Evolutionary conservation across 1,140 invertebrate genomes (phyloP).

Genomic region (Nephila pilipes): DNA sequence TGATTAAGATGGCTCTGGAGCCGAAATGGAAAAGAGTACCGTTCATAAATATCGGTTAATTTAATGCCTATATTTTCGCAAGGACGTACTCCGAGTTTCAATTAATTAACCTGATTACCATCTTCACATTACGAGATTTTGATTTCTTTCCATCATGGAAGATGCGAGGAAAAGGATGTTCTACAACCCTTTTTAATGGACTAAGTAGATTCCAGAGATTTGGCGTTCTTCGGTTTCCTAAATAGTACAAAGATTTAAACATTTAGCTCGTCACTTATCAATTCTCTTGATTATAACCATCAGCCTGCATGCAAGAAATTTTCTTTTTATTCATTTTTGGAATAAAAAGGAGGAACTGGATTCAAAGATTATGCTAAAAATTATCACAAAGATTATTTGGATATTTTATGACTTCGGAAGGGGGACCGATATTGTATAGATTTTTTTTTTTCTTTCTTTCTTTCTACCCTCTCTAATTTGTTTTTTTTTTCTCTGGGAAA

Average conservation of each 20-base stretch:
- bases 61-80: conserved; percentile 53
- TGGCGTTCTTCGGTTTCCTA: background rate
- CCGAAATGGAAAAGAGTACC: background rate
- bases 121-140: conserved; percentile 65
- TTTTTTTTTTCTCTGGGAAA: background rate
- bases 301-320: background rate
- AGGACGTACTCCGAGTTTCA: background rate
- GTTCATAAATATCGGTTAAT: conserved; percentile 67
- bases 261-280: conserved; percentile 36
- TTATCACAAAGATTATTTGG: background rate
- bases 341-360: background rate
- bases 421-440: background rate
- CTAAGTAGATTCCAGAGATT: too few species aligned
- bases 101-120: conserved; percentile 72
- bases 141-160: conserved; percentile 4
- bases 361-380: background rate
- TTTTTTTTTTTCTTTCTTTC: background rate
- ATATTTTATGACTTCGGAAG: background rate
- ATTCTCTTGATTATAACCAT: conserved; percentile 52
- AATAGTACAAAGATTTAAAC: conserved; percentile 2
- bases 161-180: background rate
- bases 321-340: background rate
- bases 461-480: background rate
- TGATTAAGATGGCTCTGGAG: conserved; percentile 27
- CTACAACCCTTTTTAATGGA: background rate